Evolutionary conservation across 1,140 invertebrate species (phyloP), one percentile per base, ranked within the genome.

Genomic region (Asbolus verrucosus): DNA sequence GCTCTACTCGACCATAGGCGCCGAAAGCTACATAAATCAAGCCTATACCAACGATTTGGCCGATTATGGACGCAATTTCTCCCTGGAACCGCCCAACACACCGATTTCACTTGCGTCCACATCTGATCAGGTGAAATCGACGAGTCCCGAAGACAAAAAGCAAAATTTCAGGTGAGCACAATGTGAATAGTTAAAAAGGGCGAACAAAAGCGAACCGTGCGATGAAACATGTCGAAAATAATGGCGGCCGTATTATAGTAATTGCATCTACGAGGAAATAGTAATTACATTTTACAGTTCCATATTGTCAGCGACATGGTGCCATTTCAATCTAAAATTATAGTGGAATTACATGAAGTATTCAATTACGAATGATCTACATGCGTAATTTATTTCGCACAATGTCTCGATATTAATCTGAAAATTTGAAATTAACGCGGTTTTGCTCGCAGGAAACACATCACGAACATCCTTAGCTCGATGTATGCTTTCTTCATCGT

Each of bases 401-500:
- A 43, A 67, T 33, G 19, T 9, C 3, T 6, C 33, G 14, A 54
- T 31, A 24, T 54, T 54, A 24, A 54, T 54, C 46, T 1, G 46
- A 27, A 31, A 54, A 27, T 27, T 24, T 19, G 13, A 14, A 61
- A 27, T 24, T 54, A 8, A n/a, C n/a, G n/a, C n/a, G n/a, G n/a
- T n/a, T n/a, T n/a, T 65, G 9, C 67, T 84, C 84, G 65, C 82
- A 89, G 88, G 65, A 81, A 82, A 71, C 84, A 85, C 74, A 71
- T 89, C 33, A 84, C 86, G 0, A 81, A 84, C n/a, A 84, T 87
- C 24, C 68, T 85, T 18, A 89, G 88, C 74, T 84, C 84, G 66
- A 86, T 90, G 54, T 91, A 91, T 75, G 88, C 88, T 46, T 82
- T 90, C 36, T 85, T 90, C 70, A 78, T 91, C 60, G 83, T 91